These are phyloP conservation scores for Poeciliopsis occidentalis DNA, from an alignment of 2,113 vertebrate species.

Conservation along the genomic window DNA sequence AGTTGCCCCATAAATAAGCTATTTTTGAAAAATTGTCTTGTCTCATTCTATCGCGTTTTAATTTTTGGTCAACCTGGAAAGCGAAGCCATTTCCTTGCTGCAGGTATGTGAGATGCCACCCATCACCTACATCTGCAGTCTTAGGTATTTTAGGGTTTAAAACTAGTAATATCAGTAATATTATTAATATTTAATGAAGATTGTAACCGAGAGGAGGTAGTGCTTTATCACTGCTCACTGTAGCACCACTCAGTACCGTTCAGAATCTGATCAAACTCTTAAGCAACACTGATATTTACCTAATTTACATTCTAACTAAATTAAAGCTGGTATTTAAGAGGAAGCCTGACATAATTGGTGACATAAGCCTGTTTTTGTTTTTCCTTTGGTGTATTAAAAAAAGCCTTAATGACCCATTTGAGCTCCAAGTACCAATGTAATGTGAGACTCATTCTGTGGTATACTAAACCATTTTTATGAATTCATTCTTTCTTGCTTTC, in stretches of 20 bases:
- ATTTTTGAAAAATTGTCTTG: neutral
- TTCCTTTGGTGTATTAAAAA: too few relatives aligned
- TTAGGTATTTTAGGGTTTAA: neutral
- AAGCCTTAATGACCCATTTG: too few relatives aligned
- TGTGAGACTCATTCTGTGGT: neutral
- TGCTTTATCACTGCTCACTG: too few relatives aligned
- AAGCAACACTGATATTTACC: too few relatives aligned
- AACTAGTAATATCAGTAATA: neutral
- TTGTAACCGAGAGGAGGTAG: too few relatives aligned
- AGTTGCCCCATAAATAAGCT: too few relatives aligned
- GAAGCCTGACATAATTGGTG: neutral
- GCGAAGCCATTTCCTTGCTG: too few relatives aligned
- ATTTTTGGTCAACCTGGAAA: too few relatives aligned
- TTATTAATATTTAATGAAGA: too few relatives aligned
- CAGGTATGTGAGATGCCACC: too few relatives aligned
- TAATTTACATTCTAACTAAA: neutral
- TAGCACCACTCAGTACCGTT: too few relatives aligned
- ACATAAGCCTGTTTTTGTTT: neutral
- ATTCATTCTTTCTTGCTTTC: neutral
- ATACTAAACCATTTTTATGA: neutral
- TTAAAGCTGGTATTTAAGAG: neutral
- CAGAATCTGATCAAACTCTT: too few relatives aligned
- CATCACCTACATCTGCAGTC: neutral
- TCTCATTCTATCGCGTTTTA: neutral
- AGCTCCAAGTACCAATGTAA: neutral